These are phyloP conservation scores for Drosophila ustulata DNA, from an alignment of 2,888 invertebrate genomes.

Conservation along the genomic window DNA sequence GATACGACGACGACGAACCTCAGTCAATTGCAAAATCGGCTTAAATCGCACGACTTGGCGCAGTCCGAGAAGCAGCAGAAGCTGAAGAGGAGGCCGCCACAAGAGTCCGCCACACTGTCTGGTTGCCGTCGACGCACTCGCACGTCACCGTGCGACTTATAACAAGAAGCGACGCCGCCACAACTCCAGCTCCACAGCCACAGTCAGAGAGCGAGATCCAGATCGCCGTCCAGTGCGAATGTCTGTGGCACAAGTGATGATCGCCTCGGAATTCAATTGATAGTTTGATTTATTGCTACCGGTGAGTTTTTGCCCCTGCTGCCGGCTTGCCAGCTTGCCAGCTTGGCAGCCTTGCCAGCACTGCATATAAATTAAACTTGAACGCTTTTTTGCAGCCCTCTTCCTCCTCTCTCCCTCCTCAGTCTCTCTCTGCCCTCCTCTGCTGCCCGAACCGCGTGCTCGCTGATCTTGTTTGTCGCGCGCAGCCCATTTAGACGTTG, in stretches of 20 bases:
- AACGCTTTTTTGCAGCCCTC: slow-evolving; percentile 53
- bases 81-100: background rate
- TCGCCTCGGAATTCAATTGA: slow-evolving; percentile 84
- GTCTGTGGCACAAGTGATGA: slow-evolving; percentile 77
- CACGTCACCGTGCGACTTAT: slow-evolving; percentile 67
- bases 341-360: slow-evolving; percentile 28
- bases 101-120: background rate
- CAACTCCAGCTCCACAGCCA: background rate
- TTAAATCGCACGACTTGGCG: slow-evolving; percentile 70
- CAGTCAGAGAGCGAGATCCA: slow-evolving; percentile 12
- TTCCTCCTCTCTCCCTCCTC: slow-evolving; percentile 7
- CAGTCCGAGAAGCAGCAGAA: slow-evolving; percentile 4
- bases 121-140: slow-evolving; percentile 27
- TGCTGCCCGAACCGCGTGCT: slow-evolving; percentile 45
- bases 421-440: slow-evolving; percentile 1
- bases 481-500: slow-evolving; percentile 70
- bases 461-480: slow-evolving; percentile 82
- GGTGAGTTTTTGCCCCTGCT: slow-evolving; percentile 71
- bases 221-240: slow-evolving; percentile 33
- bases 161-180: slow-evolving; percentile 72
- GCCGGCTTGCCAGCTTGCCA: background rate
- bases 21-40: slow-evolving; percentile 80
- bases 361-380: slow-evolving; percentile 79
- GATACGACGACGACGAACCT: slow-evolving; percentile 68
- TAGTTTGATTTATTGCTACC: slow-evolving; percentile 85